Evolutionary conservation across 2,113 vertebrate species (phyloP).

Genomic region (Tautogolabrus adspersus): DNA sequence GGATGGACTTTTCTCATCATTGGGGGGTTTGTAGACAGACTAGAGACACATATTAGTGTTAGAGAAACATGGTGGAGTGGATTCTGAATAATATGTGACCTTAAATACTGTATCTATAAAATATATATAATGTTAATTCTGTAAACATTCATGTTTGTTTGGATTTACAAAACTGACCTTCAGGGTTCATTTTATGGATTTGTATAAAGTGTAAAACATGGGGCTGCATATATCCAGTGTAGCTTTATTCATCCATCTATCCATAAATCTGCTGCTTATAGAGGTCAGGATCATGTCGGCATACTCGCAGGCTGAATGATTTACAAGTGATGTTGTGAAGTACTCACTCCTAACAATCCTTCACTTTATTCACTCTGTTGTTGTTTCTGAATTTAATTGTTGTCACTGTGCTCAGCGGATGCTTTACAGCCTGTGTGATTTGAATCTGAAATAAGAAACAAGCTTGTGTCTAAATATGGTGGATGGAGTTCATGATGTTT

Average conservation of each 20-base stretch:
- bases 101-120: too few relatives aligned
- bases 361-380: background rate
- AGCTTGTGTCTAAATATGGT: background rate
- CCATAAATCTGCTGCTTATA: constrained; percentile 10
- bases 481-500: too few relatives aligned
- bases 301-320: constrained; percentile 6
- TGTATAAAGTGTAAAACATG: background rate
- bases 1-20: background rate
- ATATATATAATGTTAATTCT: too few relatives aligned
- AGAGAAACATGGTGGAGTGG: too few relatives aligned
- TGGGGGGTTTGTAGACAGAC: too few relatives aligned
- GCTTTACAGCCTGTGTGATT: background rate
- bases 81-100: too few relatives aligned
- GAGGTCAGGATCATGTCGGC: constrained; percentile 28
- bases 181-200: background rate
- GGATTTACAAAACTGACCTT: background rate
- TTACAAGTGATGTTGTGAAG: background rate
- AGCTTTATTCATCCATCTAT: constrained; percentile 1
- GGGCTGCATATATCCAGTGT: background rate
- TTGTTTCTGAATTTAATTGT: background rate
- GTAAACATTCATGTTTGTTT: background rate
- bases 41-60: too few relatives aligned
- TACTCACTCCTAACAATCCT: background rate
- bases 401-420: background rate
- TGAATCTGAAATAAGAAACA: constrained; percentile 1